Evolutionary conservation across 1,140 invertebrate genomes (phyloP).

Genomic region (Apocrypta bakeri): DNA sequence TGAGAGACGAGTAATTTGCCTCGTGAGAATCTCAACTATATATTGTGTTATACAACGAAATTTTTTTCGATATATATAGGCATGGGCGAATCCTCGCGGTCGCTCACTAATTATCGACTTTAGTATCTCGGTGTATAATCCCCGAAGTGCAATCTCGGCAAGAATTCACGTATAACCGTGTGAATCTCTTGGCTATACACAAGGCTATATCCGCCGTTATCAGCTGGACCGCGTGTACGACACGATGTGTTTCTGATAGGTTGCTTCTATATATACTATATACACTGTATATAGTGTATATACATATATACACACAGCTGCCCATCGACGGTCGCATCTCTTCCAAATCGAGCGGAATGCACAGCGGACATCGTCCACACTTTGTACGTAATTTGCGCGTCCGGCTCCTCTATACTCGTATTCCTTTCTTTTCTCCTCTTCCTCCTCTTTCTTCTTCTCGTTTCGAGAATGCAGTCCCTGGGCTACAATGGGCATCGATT

Average conservation of each 20-base stretch:
- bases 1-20: neutral
- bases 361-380: constrained; percentile 27
- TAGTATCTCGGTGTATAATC: too few relatives aligned
- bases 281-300: too few relatives aligned
- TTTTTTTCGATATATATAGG: too few relatives aligned
- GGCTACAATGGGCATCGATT: constrained; percentile 10
- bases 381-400: constrained; percentile 44
- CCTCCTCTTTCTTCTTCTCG: neutral
- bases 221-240: constrained; percentile 40
- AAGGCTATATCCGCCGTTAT: constrained; percentile 33
- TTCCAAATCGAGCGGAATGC: constrained; percentile 16
- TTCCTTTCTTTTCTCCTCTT: neutral
- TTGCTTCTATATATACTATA: neutral
- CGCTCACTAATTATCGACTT: too few relatives aligned
- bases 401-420: neutral
- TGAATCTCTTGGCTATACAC: constrained; percentile 6
- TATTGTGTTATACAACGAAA: too few relatives aligned
- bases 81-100: too few relatives aligned
- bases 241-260: constrained; percentile 48
- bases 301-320: neutral
- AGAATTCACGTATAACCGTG: neutral
- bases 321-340: neutral
- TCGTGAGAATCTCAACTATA: neutral
- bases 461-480: neutral
- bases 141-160: too few relatives aligned